Percentiles rank a stretch among this genome's conserved stretches.
Evolutionary conservation across 2,797 vertebrate genomes (phyloP).

Genomic region (Danio choprae): DNA sequence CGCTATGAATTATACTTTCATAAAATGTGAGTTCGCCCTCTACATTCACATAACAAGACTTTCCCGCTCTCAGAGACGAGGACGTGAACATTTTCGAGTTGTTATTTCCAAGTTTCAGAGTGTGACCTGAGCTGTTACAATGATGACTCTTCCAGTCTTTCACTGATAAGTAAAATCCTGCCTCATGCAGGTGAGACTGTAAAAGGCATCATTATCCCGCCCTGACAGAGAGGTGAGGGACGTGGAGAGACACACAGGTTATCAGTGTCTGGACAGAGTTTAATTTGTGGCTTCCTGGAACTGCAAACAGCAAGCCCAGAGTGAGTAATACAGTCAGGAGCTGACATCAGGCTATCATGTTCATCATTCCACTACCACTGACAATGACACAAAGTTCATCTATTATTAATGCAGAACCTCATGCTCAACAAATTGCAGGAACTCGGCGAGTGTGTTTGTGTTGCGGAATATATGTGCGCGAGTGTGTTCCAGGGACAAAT

Average conservation of each 20-base stretch:
- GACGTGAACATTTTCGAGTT: constrained; percentile 36
- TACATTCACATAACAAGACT: constrained; percentile 1
- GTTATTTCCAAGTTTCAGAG: constrained; percentile 28
- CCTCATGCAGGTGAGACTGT: constrained; percentile 33
- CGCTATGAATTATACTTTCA: background rate
- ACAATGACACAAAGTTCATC: constrained; percentile 61
- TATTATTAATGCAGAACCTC: constrained; percentile 61
- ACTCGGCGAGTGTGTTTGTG: constrained; percentile 43
- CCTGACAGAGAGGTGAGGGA: constrained; percentile 54
- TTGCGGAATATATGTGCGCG: constrained; percentile 43
- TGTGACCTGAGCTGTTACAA: constrained; percentile 43
- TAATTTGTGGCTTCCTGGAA: constrained; percentile 58
- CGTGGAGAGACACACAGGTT: constrained; percentile 41
- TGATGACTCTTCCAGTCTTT: constrained; percentile 52
- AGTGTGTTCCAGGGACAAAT: constrained; percentile 52
- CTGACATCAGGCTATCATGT: constrained; percentile 66
- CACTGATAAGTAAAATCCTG: constrained; percentile 43
- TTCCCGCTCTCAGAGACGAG: constrained; percentile 2
- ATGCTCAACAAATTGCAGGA: constrained; percentile 59
- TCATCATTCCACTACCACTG: constrained; percentile 62
- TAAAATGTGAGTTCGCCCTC: background rate
- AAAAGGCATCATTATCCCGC: constrained; percentile 58
- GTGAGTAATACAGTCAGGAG: constrained; percentile 58
- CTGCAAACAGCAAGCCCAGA: constrained; percentile 56
- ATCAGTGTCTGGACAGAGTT: constrained; percentile 61